phyloP scores from a whole-genome alignment of 92 coral and sea anemone genomes.

The Palythoa grandiflora region DNA sequence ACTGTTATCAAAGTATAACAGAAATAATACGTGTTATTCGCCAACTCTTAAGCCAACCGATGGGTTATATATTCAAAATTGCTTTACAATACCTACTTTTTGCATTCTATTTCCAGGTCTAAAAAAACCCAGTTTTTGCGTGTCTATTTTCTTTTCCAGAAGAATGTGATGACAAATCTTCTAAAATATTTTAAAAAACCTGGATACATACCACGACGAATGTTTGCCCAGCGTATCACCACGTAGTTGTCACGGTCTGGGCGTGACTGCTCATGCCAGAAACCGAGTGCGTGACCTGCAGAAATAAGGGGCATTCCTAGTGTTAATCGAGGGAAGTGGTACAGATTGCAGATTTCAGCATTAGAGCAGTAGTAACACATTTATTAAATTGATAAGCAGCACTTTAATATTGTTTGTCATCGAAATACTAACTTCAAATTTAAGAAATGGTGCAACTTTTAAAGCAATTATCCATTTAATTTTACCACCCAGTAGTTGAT shows the following conservation, averaged over 20 bases:
- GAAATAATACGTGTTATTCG: not conserved
- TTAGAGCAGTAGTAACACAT: not conserved
- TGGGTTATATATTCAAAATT: not conserved
- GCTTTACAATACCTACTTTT: too few relatives aligned
- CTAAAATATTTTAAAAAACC: not conserved
- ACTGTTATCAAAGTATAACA: not conserved
- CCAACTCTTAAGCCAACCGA: not conserved
- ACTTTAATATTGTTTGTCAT: too few relatives aligned
- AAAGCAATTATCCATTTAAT: too few relatives aligned
- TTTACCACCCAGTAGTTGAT: too few relatives aligned
- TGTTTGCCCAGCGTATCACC: not conserved
- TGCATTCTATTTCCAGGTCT: too few relatives aligned
- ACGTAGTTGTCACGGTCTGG: conserved; percentile 39
- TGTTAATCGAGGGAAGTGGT: not conserved
- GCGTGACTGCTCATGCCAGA: conserved; percentile 48
- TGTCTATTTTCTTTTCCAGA: not conserved
- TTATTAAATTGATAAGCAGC: too few relatives aligned
- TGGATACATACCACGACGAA: conserved; percentile 16
- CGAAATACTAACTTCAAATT: too few relatives aligned
- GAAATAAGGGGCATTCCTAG: not conserved
- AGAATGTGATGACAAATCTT: not conserved
- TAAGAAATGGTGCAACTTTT: too few relatives aligned
- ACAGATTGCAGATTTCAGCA: not conserved
- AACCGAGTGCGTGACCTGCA: conserved; percentile 46
- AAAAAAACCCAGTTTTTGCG: too few relatives aligned